Evolutionary conservation across 2,888 invertebrate species (phyloP), one percentile per base, ranked within the genome.

Genomic region (Clunio marinus): DNA sequence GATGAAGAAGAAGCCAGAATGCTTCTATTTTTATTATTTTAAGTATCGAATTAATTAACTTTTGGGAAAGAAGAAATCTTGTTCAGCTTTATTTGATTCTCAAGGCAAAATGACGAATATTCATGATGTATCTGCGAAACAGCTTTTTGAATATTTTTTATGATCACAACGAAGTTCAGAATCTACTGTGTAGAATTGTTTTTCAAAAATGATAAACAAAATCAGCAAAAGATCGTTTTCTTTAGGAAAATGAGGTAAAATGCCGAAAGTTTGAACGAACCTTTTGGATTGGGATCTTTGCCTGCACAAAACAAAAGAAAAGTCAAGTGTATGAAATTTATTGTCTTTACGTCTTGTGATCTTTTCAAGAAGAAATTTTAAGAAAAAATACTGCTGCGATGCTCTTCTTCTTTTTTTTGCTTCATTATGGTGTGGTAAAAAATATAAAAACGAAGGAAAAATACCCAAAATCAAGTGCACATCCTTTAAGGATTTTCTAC

Each of bases 281-380:
- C 51, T 51, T 51, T 22, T 2, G 10, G 22, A n/a, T n/a, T n/a
- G 17, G 51, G 51, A 2, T 13, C 22, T 22, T 35, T 66, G 66
- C 66, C 66, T 66, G 66, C 24, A 1, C 15, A 55, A 20, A 46
- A 66, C 66, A 66, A 66, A 46, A n/a, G 66, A 32, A 66, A 66
- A 66, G 66, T 66, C 66, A 66, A 66, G 66, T 66, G 66, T 66
- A 66, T 22, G 24, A 66, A 65, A 55, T 55, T 66, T 55, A 66
- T 66, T 55, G 66, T 63, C 45, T 63, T 63, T 32, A 59, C 13
- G 57, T 27, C 25, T 25, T 22, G 24, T 24, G 66, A 66, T 15
- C 28, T 46, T 22, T 41, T 46, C 46, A 22, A 51, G 13, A 22
- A 51, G 51, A 51, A 51, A 51, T 51, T 51, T 51, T 51, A 51